phyloP scores from a whole-genome alignment of 2,113 vertebrate species.

The Falcunculus frontatus region DNA sequence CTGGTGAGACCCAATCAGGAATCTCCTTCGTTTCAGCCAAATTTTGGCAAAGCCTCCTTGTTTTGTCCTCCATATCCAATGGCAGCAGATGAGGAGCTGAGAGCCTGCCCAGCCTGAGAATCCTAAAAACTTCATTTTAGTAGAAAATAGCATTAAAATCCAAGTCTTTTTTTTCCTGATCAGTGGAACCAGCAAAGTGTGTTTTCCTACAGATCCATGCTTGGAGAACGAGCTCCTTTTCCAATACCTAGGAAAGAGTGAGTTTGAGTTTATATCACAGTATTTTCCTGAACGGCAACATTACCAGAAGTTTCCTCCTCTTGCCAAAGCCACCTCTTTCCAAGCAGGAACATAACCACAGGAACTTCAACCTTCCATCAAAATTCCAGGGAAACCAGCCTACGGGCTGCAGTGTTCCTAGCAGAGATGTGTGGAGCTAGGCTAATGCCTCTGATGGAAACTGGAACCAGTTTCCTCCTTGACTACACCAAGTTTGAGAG shows the following conservation, averaged over 20 bases:
- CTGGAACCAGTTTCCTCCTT: not conserved
- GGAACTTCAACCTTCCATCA: not conserved
- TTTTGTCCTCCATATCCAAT: not conserved
- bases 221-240: not conserved
- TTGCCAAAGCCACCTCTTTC: constrained; percentile 6
- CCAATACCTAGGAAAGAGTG: not conserved
- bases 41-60: not conserved
- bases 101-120: not conserved
- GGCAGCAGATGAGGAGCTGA: not conserved
- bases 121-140: not conserved
- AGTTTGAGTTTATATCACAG: not conserved
- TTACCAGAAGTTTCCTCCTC: not conserved
- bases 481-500: not conserved
- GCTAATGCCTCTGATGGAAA: not conserved
- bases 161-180: not conserved
- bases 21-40: not conserved
- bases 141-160: not conserved
- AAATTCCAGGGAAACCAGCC: not conserved
- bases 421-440: not conserved
- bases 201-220: not conserved
- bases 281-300: not conserved
- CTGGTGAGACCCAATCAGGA: not conserved
- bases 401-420: not conserved
- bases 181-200: not conserved
- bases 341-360: not conserved